Evolutionary conservation across 2,797 vertebrate species (phyloP), one percentile per base, ranked within the genome.

Genomic region (Xenopus petersii): DNA sequence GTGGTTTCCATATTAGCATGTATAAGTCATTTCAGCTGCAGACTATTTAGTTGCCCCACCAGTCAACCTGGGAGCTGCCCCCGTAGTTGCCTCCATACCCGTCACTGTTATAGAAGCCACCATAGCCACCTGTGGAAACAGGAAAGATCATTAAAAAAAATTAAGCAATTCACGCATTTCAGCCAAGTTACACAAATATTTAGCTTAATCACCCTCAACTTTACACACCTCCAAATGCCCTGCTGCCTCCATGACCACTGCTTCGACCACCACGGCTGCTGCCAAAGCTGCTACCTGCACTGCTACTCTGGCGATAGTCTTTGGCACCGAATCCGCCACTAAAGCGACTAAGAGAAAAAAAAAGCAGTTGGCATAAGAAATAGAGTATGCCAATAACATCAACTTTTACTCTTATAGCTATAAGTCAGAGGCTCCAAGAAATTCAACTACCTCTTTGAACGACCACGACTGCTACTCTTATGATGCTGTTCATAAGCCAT

Each of bases 1-100:
- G 96, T 99, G 96, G 96, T 98, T 96, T 98, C 94, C 93, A 92
- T 94, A 92, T 95, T 93, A 93, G 91, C 91, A 91, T 91, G 93
- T 42, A 6, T 42, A 92, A 93, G 92, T 91, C 91, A 84, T 92
- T 91, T 88, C 82, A 89, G 83, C 90, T 89, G 86, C 87, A 89
- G 89, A 86, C 81, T 89, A 81, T 89, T 92, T 95, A 99, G 92
- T 98, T 99, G 86, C 97, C 96, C 98, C 97, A 98, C 98, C 97
- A 99, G 92, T 99, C 97, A 84, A 98, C 95, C 90, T 95, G 95
- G 83, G 95, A 95, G 85, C 92, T 93, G 81, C 98, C 77, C 30
- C 77, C 77, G 55, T 98, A 98, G 89, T 96, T 98, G 87, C 96
- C 97, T 87, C 95, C 94, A 49, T 98, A 99, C 89, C 95, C 93